Percentiles rank a stretch among this genome's conserved stretches.
These are phyloP conservation scores for Rhadina sibilatrix DNA, from an alignment of 2,113 vertebrate species.

Conservation along the genomic window DNA sequence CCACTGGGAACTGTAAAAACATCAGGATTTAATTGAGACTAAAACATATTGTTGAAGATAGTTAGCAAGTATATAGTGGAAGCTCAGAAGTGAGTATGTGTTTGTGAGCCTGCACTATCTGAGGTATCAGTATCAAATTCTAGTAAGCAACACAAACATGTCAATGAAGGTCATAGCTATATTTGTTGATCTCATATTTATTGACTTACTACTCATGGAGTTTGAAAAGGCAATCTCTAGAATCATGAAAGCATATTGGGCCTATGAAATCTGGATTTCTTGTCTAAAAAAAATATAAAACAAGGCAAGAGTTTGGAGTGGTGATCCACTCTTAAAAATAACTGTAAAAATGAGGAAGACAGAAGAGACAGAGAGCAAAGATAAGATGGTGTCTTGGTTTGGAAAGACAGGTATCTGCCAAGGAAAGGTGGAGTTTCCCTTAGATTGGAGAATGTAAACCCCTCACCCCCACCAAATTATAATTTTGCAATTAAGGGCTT, in stretches of 20 bases:
- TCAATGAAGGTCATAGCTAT: neutral
- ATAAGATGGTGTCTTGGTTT: neutral
- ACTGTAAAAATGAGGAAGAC: neutral
- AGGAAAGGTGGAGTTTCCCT: too few species aligned
- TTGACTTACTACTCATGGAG: neutral
- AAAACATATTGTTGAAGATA: neutral
- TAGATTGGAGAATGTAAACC: too few species aligned
- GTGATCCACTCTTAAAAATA: neutral
- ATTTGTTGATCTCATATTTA: neutral
- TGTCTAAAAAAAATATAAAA: neutral
- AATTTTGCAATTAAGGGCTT: too few species aligned
- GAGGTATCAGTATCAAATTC: neutral
- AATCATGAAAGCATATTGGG: neutral
- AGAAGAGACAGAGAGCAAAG: neutral
- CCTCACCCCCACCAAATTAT: too few species aligned
- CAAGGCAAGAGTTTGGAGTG: neutral
- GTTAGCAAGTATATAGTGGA: neutral
- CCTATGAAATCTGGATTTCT: neutral
- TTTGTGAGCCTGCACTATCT: neutral
- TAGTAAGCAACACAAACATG: neutral
- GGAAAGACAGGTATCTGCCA: too few species aligned
- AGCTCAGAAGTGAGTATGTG: neutral
- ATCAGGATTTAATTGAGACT: constrained; percentile 14
- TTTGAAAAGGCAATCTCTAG: neutral
- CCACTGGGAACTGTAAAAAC: neutral